These are phyloP conservation scores for Stenchaetothrips biformis DNA, from an alignment of 2,888 invertebrate species.

Conservation along the genomic window DNA sequence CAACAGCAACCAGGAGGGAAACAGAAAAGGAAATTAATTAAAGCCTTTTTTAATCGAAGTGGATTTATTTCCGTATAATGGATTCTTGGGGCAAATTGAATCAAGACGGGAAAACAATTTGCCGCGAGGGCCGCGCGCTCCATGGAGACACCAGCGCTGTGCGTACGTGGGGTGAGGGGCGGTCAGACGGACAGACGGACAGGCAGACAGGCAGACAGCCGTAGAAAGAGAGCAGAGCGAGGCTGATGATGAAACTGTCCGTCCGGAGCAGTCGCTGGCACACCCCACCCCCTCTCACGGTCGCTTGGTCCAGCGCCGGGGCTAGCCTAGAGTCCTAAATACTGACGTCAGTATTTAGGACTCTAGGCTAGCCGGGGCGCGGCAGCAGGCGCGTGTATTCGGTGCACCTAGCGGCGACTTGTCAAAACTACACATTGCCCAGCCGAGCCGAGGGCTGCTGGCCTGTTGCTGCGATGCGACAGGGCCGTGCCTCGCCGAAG, in stretches of 20 bases:
- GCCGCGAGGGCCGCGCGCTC: background rate
- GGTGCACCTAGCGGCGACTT: too few species aligned
- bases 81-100: background rate
- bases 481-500: too few species aligned
- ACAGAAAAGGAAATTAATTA: background rate
- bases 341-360: too few species aligned
- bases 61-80: background rate
- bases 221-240: background rate
- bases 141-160: background rate
- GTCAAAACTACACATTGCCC: too few species aligned
- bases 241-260: conserved; percentile 39
- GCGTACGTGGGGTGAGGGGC: background rate
- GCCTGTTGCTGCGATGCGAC: too few species aligned
- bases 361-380: too few species aligned
- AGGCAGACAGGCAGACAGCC: background rate
- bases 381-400: background rate
- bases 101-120: background rate
- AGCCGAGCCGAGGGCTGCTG: too few species aligned
- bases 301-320: too few species aligned
- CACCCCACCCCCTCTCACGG: background rate
- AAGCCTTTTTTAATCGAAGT: background rate
- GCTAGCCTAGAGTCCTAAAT: too few species aligned
- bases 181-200: background rate
- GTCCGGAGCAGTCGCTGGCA: background rate
- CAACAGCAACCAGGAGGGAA: too few species aligned